These are phyloP conservation scores for Drosophila pseudoobscura DNA, from an alignment of 1,140 invertebrate species.

Conservation along the genomic window DNA sequence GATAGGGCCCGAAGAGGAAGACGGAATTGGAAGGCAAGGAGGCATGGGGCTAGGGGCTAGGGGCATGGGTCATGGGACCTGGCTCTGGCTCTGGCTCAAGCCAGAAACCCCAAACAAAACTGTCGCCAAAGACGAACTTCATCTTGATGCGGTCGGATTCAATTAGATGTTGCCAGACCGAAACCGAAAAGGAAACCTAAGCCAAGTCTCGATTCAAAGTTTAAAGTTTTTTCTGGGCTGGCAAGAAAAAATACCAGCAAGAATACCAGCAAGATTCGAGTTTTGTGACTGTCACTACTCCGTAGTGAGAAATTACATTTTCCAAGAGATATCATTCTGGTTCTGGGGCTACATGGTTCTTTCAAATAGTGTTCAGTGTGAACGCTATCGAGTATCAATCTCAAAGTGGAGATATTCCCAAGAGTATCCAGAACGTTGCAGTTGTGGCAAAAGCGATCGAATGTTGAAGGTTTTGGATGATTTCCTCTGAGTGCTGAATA, in stretches of 20 bases:
- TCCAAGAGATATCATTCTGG: too few species aligned
- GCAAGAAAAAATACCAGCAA: not conserved
- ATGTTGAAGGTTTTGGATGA: too few species aligned
- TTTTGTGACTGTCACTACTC: too few species aligned
- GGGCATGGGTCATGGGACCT: not conserved
- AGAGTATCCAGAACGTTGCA: too few species aligned
- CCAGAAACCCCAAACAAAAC: slow-evolving; percentile 60
- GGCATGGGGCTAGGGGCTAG: not conserved
- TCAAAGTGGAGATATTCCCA: too few species aligned
- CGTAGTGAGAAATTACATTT: too few species aligned
- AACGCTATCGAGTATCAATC: too few species aligned
- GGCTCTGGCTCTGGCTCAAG: slow-evolving; percentile 6
- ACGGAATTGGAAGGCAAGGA: slow-evolving; percentile 3
- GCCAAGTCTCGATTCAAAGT: slow-evolving; percentile 39
- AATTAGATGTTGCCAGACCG: slow-evolving; percentile 68
- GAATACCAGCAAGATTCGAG: too few species aligned
- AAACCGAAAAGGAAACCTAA: slow-evolving; percentile 53
- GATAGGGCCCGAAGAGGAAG: slow-evolving; percentile 18
- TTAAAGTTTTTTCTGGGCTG: slow-evolving; percentile 45
- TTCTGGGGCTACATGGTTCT: too few species aligned
- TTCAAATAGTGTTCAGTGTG: too few species aligned
- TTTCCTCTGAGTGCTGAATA: not conserved
- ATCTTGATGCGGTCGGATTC: slow-evolving; percentile 75
- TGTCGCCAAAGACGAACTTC: slow-evolving; percentile 75
- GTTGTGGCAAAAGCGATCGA: too few species aligned